A percentile compares a stretch with the other conserved stretches of the same genome.
phyloP scores from a whole-genome alignment of 2,797 vertebrate genomes.

The Molossus molossus region DNA sequence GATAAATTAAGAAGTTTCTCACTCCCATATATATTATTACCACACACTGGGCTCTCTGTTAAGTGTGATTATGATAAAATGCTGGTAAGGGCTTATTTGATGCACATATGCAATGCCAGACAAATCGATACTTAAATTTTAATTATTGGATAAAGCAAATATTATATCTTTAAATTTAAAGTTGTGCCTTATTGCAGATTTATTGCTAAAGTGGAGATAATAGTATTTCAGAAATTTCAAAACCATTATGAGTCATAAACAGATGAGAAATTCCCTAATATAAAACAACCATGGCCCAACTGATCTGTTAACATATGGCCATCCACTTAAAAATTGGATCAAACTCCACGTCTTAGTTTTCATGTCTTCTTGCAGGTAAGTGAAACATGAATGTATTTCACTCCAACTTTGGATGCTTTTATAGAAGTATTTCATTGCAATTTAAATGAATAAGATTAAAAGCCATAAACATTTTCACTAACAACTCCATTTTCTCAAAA shows the following conservation, averaged over 20 bases:
- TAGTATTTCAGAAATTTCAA: constrained; percentile 63
- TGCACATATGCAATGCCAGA: background rate
- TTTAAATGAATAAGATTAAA: constrained; percentile 45
- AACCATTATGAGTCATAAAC: background rate
- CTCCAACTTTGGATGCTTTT: constrained; percentile 44
- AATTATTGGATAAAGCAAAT: constrained; percentile 37
- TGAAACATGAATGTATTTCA: constrained; percentile 35
- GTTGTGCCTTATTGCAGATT: background rate
- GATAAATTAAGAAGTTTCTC: constrained; percentile 14
- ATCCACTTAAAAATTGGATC: background rate
- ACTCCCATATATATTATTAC: background rate
- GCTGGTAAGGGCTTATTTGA: background rate
- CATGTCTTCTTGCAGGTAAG: constrained; percentile 41
- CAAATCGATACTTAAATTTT: constrained; percentile 34
- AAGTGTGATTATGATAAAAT: background rate
- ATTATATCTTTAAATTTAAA: constrained; percentile 37
- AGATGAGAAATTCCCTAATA: background rate
- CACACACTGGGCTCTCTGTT: background rate
- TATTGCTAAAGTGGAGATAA: constrained; percentile 26
- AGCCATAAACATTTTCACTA: background rate
- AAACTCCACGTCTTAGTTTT: constrained; percentile 17
- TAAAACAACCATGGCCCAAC: background rate
- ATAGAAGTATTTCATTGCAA: background rate
- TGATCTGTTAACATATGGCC: background rate
- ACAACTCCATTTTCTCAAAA: constrained; percentile 58